These are phyloP conservation scores for Tragulus kanchil DNA, from an alignment of 2,113 vertebrate genomes.

Conservation along the genomic window DNA sequence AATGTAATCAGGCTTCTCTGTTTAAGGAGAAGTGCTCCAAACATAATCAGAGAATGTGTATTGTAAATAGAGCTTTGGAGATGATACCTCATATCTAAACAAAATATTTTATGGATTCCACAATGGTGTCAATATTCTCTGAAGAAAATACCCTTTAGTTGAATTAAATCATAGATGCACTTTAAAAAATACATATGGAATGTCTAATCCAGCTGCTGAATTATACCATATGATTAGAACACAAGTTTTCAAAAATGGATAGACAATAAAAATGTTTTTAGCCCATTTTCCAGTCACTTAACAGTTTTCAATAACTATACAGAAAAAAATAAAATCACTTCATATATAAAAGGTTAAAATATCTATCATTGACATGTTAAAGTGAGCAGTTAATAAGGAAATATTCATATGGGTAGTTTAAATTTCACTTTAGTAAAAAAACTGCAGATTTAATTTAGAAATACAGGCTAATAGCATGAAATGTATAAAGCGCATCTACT, in stretches of 20 bases:
- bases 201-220: conserved; percentile 71
- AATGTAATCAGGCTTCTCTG: background rate
- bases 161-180: conserved; percentile 33
- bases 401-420: conserved; percentile 45
- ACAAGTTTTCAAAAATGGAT: conserved; percentile 66
- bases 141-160: background rate
- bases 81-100: background rate
- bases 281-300: conserved; percentile 73
- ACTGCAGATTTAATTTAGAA: conserved; percentile 1
- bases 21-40: background rate
- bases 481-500: background rate
- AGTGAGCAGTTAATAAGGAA: conserved; percentile 3
- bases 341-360: conserved; percentile 33
- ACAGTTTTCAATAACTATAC: conserved; percentile 55
- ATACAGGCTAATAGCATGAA: background rate
- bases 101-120: background rate
- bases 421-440: conserved; percentile 41
- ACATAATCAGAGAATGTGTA: background rate
- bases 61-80: background rate
- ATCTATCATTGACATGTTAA: conserved; percentile 38
- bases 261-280: conserved; percentile 72
- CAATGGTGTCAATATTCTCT: background rate
- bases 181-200: conserved; percentile 60
- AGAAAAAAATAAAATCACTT: background rate
- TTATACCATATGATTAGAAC: conserved; percentile 74